Evolutionary conservation across 1,140 invertebrate genomes (phyloP), one percentile per base, ranked within the genome.

Genomic region (Hetaerina americana): DNA sequence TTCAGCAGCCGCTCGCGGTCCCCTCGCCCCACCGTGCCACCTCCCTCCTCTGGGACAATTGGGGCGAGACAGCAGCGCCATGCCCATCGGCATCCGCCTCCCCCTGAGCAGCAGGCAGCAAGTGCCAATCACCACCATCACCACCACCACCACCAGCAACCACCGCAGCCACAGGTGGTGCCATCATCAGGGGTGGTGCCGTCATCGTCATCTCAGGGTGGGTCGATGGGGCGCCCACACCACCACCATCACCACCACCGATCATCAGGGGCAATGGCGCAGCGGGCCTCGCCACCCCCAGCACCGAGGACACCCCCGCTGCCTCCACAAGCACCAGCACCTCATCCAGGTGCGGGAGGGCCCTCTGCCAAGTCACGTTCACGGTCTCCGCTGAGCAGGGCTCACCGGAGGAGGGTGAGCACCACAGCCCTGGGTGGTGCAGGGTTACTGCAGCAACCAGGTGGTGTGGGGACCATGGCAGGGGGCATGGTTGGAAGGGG

Each of bases 191-290:
- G 26, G 79, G 77, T 29, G 80, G 87, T 25, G 87, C 87, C 0
- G 85, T 87, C 75, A 78, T 88, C 66, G 89, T 89, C 88, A 89
- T 88, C 79, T n/a, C n/a, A n/a, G n/a, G n/a, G n/a, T n/a, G n/a
- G n/a, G n/a, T n/a, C n/a, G n/a, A n/a, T n/a, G n/a, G n/a, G n/a
- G n/a, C n/a, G n/a, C n/a, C n/a, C n/a, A 87, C 87, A 71, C 87
- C 87, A 1, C 87, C 87, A 75, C 88, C n/a, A n/a, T n/a, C 87
- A 70, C 83, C 84, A 71, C 80, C 81, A 15, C 82, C 3, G 15
- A 3, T 57, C 40, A 3, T 12, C 3, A 18, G 40, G 40, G 15
- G 40, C 10, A 5, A 12, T n/a, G 22, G 15, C 40, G 22, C 22
- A 12, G 3, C 2, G 40, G 10, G 22, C 40, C 3, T 57, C 40